These are phyloP conservation scores for Terrapene triunguis DNA, from an alignment of 2,113 vertebrate species.

Conservation along the genomic window DNA sequence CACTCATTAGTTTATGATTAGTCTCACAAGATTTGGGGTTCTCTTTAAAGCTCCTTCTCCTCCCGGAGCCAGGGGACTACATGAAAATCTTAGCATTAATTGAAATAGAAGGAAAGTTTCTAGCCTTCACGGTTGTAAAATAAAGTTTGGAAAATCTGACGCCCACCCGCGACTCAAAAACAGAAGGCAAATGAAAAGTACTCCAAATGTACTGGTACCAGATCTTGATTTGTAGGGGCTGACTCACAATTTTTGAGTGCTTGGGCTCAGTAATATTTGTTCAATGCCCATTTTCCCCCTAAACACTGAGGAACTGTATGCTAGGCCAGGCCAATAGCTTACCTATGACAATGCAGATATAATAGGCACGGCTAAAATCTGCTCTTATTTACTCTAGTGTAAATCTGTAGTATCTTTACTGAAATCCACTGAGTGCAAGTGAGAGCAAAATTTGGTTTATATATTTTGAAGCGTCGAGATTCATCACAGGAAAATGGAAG, in stretches of 20 bases:
- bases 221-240: not conserved
- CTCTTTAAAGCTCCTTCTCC: not conserved
- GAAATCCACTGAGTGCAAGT: not conserved
- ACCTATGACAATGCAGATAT: accelerated
- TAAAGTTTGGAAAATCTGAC: not conserved
- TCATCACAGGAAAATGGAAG: not conserved
- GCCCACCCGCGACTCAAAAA: not conserved
- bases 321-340: too few relatives aligned
- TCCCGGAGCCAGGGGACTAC: not conserved
- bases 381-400: not conserved
- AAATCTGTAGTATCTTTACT: not conserved
- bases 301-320: not conserved
- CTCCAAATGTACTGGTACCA: not conserved
- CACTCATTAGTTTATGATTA: not conserved
- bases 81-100: not conserved
- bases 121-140: not conserved
- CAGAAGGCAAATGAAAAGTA: not conserved
- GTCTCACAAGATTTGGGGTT: not conserved
- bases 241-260: not conserved
- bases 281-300: not conserved
- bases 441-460: not conserved
- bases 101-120: not conserved
- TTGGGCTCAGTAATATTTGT: not conserved
- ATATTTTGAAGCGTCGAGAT: not conserved
- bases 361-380: not conserved